Evolutionary conservation across 2,113 vertebrate species (phyloP), one percentile per base, ranked within the genome.

Genomic region (Mastomys natalensis): DNA sequence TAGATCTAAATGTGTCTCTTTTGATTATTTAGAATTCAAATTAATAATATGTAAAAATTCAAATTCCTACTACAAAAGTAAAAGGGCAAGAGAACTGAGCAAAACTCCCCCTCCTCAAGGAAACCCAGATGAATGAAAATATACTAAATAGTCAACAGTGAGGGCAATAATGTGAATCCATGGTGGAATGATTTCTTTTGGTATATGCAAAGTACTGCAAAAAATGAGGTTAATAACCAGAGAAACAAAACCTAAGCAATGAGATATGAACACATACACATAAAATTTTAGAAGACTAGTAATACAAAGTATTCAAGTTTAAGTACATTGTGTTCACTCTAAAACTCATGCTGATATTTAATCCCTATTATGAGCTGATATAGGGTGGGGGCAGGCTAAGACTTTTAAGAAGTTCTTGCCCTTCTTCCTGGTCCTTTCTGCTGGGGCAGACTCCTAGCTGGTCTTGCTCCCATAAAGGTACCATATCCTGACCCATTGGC

Each of bases 81-180:
- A 74, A 82, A 87, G 58, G 43, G 1, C 11, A 88, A 74, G 51
- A 74, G 26, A 96, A 55, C 34, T 60, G 45, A 91, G 51, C 4
- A 66, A 76, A 62, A n/a, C 1, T 66, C 58, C 9, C 4, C 7
- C 53, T 62, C 6, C 17, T 5, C 51, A 58, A 60, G 77, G 43
- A 37, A 24, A 64, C 8, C 34, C 21, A 87, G 16, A 93, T 84
- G 13, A 43, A 26, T 92, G 78, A 64, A 81, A 48, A 66, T 84
- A 77, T 72, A 93, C 34, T 76, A 80, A 90, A 90, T 7, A 95
- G 40, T 84, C 91, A 94, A 95, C 87, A 95, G 77, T 34, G 8
- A 90, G 40, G 60, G 9, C 21, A 45, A 45, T 31, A 17, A 68
- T 37, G 29, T 51, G 29, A 31, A 31, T 68, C 31, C 24, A 10